phyloP scores from a whole-genome alignment of 2,113 vertebrate genomes.

The Andinoacara biseriatus region DNA sequence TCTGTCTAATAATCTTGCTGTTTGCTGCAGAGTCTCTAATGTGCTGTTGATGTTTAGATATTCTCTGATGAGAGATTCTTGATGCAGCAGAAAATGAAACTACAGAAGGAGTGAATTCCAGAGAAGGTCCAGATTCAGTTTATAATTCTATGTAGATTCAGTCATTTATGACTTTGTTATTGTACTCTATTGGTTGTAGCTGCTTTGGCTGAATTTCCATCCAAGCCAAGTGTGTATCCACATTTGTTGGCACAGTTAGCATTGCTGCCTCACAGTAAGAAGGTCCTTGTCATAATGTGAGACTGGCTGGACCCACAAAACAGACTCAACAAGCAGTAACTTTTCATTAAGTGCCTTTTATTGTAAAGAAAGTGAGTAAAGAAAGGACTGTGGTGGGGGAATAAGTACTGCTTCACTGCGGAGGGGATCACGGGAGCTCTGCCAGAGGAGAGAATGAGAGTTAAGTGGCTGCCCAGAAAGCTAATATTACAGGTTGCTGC shows the following conservation, averaged over 20 bases:
- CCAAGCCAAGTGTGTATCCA: not conserved
- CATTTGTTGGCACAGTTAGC: not conserved
- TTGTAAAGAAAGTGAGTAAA: no score
- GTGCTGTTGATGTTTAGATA: not conserved
- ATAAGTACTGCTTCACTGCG: no score
- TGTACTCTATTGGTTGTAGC: not conserved
- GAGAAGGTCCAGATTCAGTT: not conserved
- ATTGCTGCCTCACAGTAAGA: not conserved
- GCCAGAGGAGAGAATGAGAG: no score
- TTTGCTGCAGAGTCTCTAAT: not conserved
- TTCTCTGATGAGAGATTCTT: not conserved
- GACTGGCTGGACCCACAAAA: no score
- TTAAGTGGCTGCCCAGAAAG: no score
- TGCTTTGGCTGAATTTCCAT: not conserved
- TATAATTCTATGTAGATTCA: not conserved
- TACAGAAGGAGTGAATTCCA: not conserved
- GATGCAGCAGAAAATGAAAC: not conserved
- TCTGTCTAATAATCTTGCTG: not conserved
- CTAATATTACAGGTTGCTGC: no score
- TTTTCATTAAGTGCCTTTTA: no score
- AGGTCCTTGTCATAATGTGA: no score
- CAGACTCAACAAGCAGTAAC: no score
- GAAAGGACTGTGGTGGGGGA: no score
- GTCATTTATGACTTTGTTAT: not conserved
- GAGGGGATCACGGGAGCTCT: no score